Evolutionary conservation across 2,113 vertebrate genomes (phyloP), one percentile per base, ranked within the genome.

Genomic region (Mirounga angustirostris): DNA sequence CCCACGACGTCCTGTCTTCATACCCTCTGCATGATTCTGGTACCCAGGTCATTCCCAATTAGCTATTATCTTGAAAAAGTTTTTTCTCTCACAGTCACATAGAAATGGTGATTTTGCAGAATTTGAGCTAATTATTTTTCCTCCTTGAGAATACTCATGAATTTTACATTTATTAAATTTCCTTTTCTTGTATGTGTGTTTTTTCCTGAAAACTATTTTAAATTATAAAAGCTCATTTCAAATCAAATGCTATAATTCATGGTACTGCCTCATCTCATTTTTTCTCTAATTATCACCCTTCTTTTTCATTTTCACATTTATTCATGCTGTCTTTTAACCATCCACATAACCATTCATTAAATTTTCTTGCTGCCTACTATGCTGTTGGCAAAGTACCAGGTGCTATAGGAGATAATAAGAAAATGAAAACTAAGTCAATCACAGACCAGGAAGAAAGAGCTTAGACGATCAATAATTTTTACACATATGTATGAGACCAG

Each of bases 361-460:
- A 46, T 52, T 95, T 94, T 93, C 52, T 69, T 76, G 36, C 73
- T 92, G 90, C 7, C 40, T 82, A 78, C 67, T 85, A 83, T 79
- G 52, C 33, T 52, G 54, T 52, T 96, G 54, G 46, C 13, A 95
- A 92, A 80, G 36, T 43, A 52, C 40, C 69, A 81, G 21, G 43
- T 76, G 65, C 40, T 93, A 81, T 28, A 93, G 28, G 40, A 87
- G 24, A 94, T n/a, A 93, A 82, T 63, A 65, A 78, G 36, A 94
- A 79, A 94, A 95, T 91, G 74, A 87, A 86, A 94, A 95, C 33
- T 43, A 95, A 89, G 2, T 54, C 94, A 85, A 88, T 93, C 33
- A 78, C 30, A 84, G 58, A 81, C 21, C 4, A 73, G 28, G 50
- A 88, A 89, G 56, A 87, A 93, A 80, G 40, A 79, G 14, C 33